phyloP scores from a whole-genome alignment of 2,113 vertebrate species.

The Lucifuga dentata region DNA sequence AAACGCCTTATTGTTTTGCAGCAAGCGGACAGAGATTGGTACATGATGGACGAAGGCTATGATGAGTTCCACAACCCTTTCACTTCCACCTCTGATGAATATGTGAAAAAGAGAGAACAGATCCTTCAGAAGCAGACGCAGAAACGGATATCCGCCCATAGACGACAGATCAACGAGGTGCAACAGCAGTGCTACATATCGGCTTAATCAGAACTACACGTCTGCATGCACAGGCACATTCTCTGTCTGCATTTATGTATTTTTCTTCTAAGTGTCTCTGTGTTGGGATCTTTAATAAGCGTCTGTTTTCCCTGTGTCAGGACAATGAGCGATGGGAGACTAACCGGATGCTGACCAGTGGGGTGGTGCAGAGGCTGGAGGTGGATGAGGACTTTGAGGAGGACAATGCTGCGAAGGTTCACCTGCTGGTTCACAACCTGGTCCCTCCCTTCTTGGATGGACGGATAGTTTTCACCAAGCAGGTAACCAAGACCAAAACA shows the following conservation, averaged over 20 bases:
- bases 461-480: slow-evolving; percentile 98
- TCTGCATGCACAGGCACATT: background rate
- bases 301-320: slow-evolving; percentile 70
- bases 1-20: slow-evolving; percentile 62
- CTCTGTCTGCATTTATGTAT: background rate
- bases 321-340: slow-evolving; percentile 99
- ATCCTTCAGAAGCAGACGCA: slow-evolving; percentile 96
- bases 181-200: background rate
- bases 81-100: slow-evolving; percentile 94
- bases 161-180: slow-evolving; percentile 97
- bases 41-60: slow-evolving; percentile 99
- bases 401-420: slow-evolving; percentile 96
- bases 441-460: slow-evolving; percentile 98
- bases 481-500: slow-evolving; percentile 79
- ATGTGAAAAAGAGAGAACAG: slow-evolving; percentile 95
- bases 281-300: slow-evolving; percentile 7
- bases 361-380: slow-evolving; percentile 96
- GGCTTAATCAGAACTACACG: background rate
- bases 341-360: slow-evolving; percentile 99
- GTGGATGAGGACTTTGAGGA: slow-evolving; percentile 99
- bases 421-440: slow-evolving; percentile 95
- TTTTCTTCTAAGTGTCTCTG: too few relatives aligned
- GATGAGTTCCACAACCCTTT: slow-evolving; percentile 97
- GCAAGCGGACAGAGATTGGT: slow-evolving; percentile 99
- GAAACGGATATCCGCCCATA: slow-evolving; percentile 97